A percentile compares a stretch with the other conserved stretches of the same genome.
These are phyloP conservation scores for Myotis myotis DNA, from an alignment of 2,797 vertebrate species.

Conservation along the genomic window DNA sequence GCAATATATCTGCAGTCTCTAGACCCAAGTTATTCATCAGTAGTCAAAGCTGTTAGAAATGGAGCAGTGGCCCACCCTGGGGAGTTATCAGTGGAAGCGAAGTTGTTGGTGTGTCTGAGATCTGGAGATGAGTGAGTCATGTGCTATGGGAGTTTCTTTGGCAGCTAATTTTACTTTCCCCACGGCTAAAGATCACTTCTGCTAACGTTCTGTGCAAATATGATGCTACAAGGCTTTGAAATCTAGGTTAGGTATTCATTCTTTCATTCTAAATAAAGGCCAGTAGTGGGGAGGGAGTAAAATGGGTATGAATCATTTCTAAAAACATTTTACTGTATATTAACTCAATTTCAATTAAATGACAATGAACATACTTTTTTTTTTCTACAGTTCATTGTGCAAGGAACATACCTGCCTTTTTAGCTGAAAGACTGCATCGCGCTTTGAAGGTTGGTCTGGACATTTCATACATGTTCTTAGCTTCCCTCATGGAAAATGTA, in stretches of 20 bases:
- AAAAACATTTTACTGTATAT: background rate
- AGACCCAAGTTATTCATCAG: background rate
- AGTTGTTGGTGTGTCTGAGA: slow-evolving; percentile 3
- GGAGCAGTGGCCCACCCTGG: background rate
- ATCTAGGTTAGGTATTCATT: slow-evolving; percentile 20
- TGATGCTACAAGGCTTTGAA: background rate
- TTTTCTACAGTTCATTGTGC: slow-evolving; percentile 88
- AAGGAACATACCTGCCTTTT: slow-evolving; percentile 87
- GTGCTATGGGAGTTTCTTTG: slow-evolving; percentile 28
- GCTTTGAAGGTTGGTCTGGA: slow-evolving; percentile 88
- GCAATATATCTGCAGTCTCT: background rate
- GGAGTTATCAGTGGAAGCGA: background rate
- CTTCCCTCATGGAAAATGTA: background rate
- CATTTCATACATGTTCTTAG: background rate
- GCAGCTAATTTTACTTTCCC: slow-evolving; percentile 56
- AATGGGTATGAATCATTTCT: background rate
- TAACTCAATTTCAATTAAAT: background rate
- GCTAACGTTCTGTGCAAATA: slow-evolving; percentile 17
- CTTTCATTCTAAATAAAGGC: slow-evolving; percentile 39
- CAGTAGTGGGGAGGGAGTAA: background rate
- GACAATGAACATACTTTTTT: slow-evolving; percentile 34
- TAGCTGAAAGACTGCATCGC: slow-evolving; percentile 88
- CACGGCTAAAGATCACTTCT: slow-evolving; percentile 16
- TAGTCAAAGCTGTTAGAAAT: background rate
- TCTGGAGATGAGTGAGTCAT: slow-evolving; percentile 58